Base-by-base conservation (phyloP, 2,113 vertebrate species). In the Nothocercus julius region DNA sequence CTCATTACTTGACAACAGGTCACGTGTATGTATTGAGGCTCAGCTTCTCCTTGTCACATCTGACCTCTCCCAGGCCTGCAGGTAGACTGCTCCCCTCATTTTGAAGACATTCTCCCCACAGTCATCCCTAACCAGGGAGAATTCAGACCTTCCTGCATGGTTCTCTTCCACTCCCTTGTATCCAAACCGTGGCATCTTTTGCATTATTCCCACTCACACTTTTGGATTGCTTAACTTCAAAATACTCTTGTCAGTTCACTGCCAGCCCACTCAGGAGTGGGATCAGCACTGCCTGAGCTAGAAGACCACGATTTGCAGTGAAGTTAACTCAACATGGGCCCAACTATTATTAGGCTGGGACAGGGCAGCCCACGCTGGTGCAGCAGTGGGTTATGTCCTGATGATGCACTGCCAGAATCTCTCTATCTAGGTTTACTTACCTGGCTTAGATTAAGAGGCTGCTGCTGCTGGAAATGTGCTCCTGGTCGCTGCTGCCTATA, bases 381-480 rank as follows among this genome's bases (percentile, higher is more conserved):
- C 53, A 82, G 62, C 4, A 7, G 78, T 22, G 82, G 75, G 68
- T n/a, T 85, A 87, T 3, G 82, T 73, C 49, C 62, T 62, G 87
- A 81, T 51, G 82, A 88, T 0, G 9, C 53, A 73, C 25, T 58
- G 80, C 61, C 77, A 88, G 78, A 91, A 87, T 92, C 11, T 38
- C 22, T 28, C 38, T 19, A 58, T 70, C 74, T 78, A 7, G 0
- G 19, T 2, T 80, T 70, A 80, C 92, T 91, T 97, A 99, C 99
- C 99, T 99, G 99, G 98, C 99, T 99, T 97, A 99, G 99, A 98
- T 99, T 99, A 92, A 99, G 99, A 87, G 99, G 99, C 97, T 99
- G 99, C 97, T 99, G 99, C 97, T 99, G 99, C 97, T 99, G 99
- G 97, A 98, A 98, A 97, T 99, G 99, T 92, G 98, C 98, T 90